Evolutionary conservation across 2,797 vertebrate genomes (phyloP).

Genomic region (Notolabrus celidotus): DNA sequence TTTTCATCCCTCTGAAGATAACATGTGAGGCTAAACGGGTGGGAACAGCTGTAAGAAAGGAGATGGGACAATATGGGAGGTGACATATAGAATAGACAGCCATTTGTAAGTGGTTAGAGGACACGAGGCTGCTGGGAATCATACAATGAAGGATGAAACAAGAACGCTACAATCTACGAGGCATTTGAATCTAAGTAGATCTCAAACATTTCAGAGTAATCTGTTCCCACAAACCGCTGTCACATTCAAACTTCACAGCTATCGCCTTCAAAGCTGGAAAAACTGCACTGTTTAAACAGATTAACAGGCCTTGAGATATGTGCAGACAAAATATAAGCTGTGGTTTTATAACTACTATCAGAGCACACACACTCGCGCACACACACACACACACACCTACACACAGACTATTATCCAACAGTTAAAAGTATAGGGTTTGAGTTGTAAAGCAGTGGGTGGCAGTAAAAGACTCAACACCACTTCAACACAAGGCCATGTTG

Average conservation of each 20-base stretch:
- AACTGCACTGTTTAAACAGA: constrained; percentile 63
- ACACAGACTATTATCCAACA: constrained; percentile 59
- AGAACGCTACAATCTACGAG: background rate
- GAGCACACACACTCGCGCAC: constrained; percentile 31
- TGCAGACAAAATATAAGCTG: constrained; percentile 77
- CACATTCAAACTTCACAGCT: constrained; percentile 54
- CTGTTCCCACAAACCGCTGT: constrained; percentile 63
- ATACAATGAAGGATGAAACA: background rate
- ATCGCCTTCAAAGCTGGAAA: constrained; percentile 72
- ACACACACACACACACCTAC: constrained; percentile 43
- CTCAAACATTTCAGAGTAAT: constrained; percentile 17
- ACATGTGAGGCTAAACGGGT: no score
- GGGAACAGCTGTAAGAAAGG: no score
- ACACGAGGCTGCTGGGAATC: background rate
- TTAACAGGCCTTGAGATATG: constrained; percentile 71
- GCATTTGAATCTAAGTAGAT: constrained; percentile 9
- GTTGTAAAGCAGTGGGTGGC: constrained; percentile 75
- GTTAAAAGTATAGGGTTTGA: constrained; percentile 65
- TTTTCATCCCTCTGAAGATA: no score
- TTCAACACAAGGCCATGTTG: constrained; percentile 76
- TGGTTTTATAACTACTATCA: constrained; percentile 64
- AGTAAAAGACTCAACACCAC: constrained; percentile 83
- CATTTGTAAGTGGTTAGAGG: no score
- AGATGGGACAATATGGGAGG: no score
- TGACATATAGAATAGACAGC: no score